phyloP scores from a whole-genome alignment of 2,797 vertebrate species.

The Lithobates sylvaticus region DNA sequence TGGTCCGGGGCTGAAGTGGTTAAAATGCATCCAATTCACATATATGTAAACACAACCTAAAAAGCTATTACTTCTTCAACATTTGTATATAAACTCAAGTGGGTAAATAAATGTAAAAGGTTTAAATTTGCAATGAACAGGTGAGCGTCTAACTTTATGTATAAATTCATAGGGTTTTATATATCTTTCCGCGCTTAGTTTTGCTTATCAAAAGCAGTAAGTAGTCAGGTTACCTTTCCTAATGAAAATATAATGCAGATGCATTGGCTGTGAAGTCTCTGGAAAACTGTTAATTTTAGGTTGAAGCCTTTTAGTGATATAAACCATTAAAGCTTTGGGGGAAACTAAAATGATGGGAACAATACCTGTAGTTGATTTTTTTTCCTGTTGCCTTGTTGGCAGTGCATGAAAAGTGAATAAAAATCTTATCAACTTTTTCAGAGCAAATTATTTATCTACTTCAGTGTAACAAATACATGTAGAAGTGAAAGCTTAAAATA shows the following conservation, averaged over 20 bases:
- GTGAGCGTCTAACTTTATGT: not conserved
- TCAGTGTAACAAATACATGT: not conserved
- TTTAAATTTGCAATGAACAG: too few species aligned
- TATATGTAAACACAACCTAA: too few species aligned
- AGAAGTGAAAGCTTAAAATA: slow-evolving; percentile 29
- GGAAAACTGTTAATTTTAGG: not conserved
- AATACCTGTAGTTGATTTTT: not conserved
- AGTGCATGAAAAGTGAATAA: not conserved
- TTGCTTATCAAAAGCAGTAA: too few species aligned
- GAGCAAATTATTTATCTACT: not conserved
- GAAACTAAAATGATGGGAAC: not conserved
- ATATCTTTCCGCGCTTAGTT: not conserved
- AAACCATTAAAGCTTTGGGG: not conserved
- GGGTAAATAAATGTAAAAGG: too few species aligned
- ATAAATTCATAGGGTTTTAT: not conserved
- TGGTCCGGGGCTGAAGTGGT: too few species aligned
- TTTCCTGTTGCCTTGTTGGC: not conserved
- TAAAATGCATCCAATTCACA: too few species aligned
- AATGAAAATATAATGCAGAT: not conserved
- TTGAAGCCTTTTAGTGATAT: not conserved
- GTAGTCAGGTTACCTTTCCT: too few species aligned
- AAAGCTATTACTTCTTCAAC: too few species aligned
- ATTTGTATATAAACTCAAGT: too few species aligned
- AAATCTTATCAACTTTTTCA: not conserved
- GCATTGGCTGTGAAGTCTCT: not conserved